Percentiles rank a stretch among this genome's conserved stretches.
Conservation (phyloP, 1,140 invertebrate genomes). For the Anthonomus grandis region DNA sequence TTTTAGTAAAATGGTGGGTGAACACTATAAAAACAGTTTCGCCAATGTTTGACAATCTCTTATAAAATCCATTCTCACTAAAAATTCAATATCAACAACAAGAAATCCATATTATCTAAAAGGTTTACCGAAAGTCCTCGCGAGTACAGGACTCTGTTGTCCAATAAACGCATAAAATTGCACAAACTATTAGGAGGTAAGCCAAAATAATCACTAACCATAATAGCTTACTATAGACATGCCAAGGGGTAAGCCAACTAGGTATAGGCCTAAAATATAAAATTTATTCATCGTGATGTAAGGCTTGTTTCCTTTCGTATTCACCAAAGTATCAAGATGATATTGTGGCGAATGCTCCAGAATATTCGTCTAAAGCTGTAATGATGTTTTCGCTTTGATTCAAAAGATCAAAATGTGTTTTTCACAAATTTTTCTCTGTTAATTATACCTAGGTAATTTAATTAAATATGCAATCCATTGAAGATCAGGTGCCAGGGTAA, state of each 20-base stretch:
- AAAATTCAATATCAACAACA: no score
- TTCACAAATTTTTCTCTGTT: no score
- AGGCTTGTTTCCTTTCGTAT: no score
- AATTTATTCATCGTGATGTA: no score
- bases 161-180: not conserved
- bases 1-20: not conserved
- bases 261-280: constrained; percentile 7
- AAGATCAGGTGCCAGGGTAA: no score
- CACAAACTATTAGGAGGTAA: not conserved
- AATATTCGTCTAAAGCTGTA: no score
- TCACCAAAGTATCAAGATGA: no score
- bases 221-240: not conserved
- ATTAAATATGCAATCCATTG: no score
- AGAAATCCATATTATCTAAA: no score
- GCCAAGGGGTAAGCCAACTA: constrained; percentile 1
- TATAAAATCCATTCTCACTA: not conserved
- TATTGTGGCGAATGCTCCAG: no score
- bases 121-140: not conserved
- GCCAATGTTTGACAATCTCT: not conserved
- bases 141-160: not conserved
- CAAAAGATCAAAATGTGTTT: not conserved
- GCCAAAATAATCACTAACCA: not conserved
- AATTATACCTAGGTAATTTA: no score
- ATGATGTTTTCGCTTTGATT: no score
- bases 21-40: constrained; percentile 4